A percentile compares a stretch with the other conserved stretches of the same genome.
These are phyloP conservation scores for Hemicrepidius hirtus DNA, from an alignment of 2,888 invertebrate genomes.

Conservation along the genomic window DNA sequence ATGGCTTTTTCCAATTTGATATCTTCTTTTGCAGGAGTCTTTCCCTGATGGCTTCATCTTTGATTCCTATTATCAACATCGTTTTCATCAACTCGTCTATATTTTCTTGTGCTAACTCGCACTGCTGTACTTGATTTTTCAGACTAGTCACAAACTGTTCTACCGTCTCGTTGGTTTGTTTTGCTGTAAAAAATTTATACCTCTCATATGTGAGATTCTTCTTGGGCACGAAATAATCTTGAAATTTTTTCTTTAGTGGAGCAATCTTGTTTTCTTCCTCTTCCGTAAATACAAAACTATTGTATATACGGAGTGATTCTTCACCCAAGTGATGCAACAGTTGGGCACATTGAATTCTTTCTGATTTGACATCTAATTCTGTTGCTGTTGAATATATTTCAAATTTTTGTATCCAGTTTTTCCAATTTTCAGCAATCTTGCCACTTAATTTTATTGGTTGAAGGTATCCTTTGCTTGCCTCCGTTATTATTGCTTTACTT, in stretches of 20 bases:
- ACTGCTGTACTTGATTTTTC: no score
- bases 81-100: no score
- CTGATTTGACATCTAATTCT: slow-evolving; percentile 35
- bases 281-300: slow-evolving; percentile 55
- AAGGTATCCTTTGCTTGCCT: background rate
- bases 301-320: slow-evolving; percentile 56
- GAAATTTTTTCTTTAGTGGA: slow-evolving; percentile 30
- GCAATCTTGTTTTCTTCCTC: slow-evolving; percentile 52
- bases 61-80: no score
- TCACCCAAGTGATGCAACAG: slow-evolving; percentile 55
- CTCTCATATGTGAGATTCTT: no score
- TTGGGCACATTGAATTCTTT: slow-evolving; percentile 49
- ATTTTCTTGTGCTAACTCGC: no score
- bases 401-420: slow-evolving; percentile 55
- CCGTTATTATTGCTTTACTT: background rate
- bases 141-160: no score
- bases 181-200: no score
- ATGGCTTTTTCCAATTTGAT: no score
- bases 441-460: slow-evolving; percentile 21
- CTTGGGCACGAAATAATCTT: no score
- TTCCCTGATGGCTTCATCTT: no score
- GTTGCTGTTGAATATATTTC: slow-evolving; percentile 52
- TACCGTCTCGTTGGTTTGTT: no score
- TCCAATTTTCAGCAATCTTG: slow-evolving; percentile 55
- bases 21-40: no score